Base-by-base conservation (phyloP, 2,113 vertebrate genomes). In the Corvus cornix region DNA sequence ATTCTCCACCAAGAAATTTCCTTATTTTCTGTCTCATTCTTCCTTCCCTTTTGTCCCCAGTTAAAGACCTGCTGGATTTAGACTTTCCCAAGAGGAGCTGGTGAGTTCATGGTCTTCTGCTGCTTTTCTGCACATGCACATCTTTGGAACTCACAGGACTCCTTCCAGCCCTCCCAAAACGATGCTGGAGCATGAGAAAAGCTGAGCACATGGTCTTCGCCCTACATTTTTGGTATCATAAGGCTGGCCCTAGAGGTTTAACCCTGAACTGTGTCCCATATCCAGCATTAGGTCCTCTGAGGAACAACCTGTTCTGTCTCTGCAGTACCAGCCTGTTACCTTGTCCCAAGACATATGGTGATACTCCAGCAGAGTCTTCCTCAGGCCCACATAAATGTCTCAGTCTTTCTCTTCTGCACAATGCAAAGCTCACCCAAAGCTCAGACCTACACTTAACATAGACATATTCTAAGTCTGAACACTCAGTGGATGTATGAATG, bases 401-500 rank as follows among this genome's bases (percentile, higher is more conserved):
- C 30, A 52, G 22, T 77, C 59, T 33, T 87, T 79, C 44, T 84
- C n/a, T 89, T 89, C 68, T 48, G 3, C 27, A 53, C 37, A 63
- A 24, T 3, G 6, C 30, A 76, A 87, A 84, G 35, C 35, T 68
- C 35, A 55, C 41, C 13, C 23, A n/a, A 88, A 93, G 31, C 30
- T 81, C 49, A 84, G 26, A 22, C 31, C 44, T 72, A 63, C 19
- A 37, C 41, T 86, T 83, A 55, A 74, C 11, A 56, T 1, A 60
- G 30, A 27, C 22, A 37, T 18, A 43, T 16, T 24, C 43, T 28
- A 48, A 21, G 19, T 35, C 44, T 17, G 35, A 90, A 67, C 35
- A 27, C 23, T 55, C 28, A 33, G 7, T 2, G 4, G 20, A 62
- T 39, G 6, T 19, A 46, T 16, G 8, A 86, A 30, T 0, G 0